Percentiles rank a stretch among this genome's conserved stretches.
These are phyloP conservation scores for Unio delphinus DNA, from an alignment of 2,888 invertebrate species.

Conservation along the genomic window DNA sequence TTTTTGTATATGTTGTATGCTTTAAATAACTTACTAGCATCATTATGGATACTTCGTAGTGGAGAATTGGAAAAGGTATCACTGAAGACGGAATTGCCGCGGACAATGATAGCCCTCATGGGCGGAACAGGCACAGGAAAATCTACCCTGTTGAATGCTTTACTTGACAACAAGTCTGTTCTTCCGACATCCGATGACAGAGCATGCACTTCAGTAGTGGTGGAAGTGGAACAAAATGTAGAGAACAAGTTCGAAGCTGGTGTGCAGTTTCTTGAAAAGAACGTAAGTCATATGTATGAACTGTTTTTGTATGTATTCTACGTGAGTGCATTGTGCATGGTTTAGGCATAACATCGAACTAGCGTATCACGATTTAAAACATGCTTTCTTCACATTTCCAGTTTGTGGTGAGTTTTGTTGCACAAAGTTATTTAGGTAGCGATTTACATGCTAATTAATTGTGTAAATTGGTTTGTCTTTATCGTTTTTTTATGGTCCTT, in stretches of 20 bases:
- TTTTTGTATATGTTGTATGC: too few relatives aligned
- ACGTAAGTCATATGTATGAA: conserved; percentile 28
- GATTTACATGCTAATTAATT: too few relatives aligned
- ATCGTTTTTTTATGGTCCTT: too few relatives aligned
- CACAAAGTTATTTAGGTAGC: too few relatives aligned
- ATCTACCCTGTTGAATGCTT: conserved; percentile 57
- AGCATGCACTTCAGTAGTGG: conserved; percentile 61
- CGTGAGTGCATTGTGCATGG: too few relatives aligned
- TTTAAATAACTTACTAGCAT: too few relatives aligned
- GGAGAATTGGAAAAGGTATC: conserved; percentile 30
- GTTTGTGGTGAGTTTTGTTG: too few relatives aligned
- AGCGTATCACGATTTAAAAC: too few relatives aligned
- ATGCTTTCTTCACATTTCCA: too few relatives aligned
- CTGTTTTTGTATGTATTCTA: too few relatives aligned
- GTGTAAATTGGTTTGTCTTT: too few relatives aligned
- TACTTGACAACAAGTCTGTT: conserved; percentile 50
- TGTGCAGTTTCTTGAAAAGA: conserved; percentile 50
- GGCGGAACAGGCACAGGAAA: conserved; percentile 60
- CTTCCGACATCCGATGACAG: conserved; percentile 60
- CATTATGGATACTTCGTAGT: conserved; percentile 8
- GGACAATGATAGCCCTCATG: conserved; percentile 56
- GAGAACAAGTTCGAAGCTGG: conserved; percentile 48
- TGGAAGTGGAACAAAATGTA: conserved; percentile 45
- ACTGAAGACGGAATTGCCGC: conserved; percentile 33
- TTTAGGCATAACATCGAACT: too few relatives aligned